Evolutionary conservation across 2,797 vertebrate genomes (phyloP), one percentile per base, ranked within the genome.

Genomic region (Chelmon rostratus): DNA sequence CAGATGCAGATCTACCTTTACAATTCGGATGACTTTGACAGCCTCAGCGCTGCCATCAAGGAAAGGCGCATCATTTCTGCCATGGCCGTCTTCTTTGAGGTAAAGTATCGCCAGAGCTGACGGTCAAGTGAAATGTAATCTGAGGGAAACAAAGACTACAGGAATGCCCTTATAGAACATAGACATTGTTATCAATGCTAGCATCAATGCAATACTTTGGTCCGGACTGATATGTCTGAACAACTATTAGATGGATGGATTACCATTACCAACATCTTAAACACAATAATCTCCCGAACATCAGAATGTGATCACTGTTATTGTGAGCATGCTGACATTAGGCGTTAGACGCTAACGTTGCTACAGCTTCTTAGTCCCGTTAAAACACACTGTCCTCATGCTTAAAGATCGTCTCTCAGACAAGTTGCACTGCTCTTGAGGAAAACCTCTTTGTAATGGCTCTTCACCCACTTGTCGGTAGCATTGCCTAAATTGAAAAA

Each of bases 1-100:
- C 96, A 99, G 98, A 99, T 99, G 98, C 98, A 99, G 96, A 98
- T 99, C 95, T 99, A 98, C 96, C 98, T 99, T 94, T 99, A 99
- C 94, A 99, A 99, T 93, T 96, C 98, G 1, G 98, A 99, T 81
- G 98, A 99, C 95, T 99, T 98, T 94, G 98, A 99, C 96, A 99
- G 97, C 94, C 96, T 99, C 91, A 95, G 95, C 65, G 95, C 96
- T 5, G 97, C 98, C 69, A 96, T 99, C 92, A 96, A 97, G 86
- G 97, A 99, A 88, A 96, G 97, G 93, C 97, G 98, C 88, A 94
- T 97, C 89, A 96, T 99, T 3, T 97, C 97, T 82, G 97, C 97
- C 85, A 98, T 99, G 97, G 95, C 97, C 0, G 92, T 99, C 84
- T 99, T 99, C 95, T 98, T 99, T 92, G 97, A 99, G 96, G 98